Evolutionary conservation across 1,140 invertebrate genomes (phyloP).

Genomic region (Heliconius eleuchia): DNA sequence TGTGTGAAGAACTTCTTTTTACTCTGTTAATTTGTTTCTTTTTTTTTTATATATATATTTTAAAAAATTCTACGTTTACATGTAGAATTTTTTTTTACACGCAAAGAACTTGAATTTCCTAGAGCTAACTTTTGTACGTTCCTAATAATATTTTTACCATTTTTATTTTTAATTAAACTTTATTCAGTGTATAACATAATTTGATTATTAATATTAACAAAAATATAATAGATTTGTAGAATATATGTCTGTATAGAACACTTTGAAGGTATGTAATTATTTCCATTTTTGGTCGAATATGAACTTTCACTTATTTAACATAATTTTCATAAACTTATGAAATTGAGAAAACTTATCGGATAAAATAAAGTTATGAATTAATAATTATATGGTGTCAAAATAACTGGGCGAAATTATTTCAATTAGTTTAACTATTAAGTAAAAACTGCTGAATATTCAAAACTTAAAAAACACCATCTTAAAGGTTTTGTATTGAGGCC

Average conservation of each 20-base stretch:
- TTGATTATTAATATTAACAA: not conserved
- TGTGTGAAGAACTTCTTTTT: too few species aligned
- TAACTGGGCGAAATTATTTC: not conserved
- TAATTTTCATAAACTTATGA: constrained; percentile 19
- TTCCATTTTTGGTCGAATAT: constrained; percentile 19
- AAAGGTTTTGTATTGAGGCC: too few species aligned
- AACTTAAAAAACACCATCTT: not conserved
- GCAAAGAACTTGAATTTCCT: too few species aligned
- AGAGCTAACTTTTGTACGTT: too few species aligned
- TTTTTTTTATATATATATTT: too few species aligned
- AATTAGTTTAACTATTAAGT: not conserved
- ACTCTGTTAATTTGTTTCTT: too few species aligned
- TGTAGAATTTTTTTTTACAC: too few species aligned
- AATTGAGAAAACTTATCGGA: not conserved
- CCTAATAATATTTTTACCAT: not conserved
- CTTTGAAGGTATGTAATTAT: constrained; percentile 22
- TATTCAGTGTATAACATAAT: too few species aligned
- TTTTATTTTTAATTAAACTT: not conserved
- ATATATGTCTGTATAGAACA: not conserved
- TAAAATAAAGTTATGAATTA: not conserved
- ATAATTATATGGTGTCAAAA: not conserved
- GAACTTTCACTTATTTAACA: constrained; percentile 30
- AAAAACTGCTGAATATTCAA: not conserved
- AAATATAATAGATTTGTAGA: not conserved
- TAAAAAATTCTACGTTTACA: too few species aligned